Percentiles rank a stretch among this genome's conserved stretches.
Evolutionary conservation across 2,113 vertebrate genomes (phyloP).

Genomic region (Mus musculus): GRCm39 chr10:44469001-44469500

Average conservation of each 20-base stretch:
- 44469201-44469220: background rate
- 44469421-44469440: background rate
- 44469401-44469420: background rate
- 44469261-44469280: background rate
- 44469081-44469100: no score
- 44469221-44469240: background rate
- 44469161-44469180: background rate
- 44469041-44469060: no score
- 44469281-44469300: background rate
- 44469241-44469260: background rate
- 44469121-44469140: no score
- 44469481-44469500: background rate
- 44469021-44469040: no score
- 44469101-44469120: no score
- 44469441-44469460: background rate
- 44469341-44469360: background rate
- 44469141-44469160: background rate
- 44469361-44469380: background rate
- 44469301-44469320: background rate
- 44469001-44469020: no score
- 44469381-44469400: background rate
- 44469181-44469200: background rate
- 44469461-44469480: background rate
- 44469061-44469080: no score
- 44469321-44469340: background rate